A percentile compares a stretch with the other conserved stretches of the same genome.
These are phyloP conservation scores for Capromys pilorides DNA, from an alignment of 2,797 vertebrate species.

Conservation along the genomic window DNA sequence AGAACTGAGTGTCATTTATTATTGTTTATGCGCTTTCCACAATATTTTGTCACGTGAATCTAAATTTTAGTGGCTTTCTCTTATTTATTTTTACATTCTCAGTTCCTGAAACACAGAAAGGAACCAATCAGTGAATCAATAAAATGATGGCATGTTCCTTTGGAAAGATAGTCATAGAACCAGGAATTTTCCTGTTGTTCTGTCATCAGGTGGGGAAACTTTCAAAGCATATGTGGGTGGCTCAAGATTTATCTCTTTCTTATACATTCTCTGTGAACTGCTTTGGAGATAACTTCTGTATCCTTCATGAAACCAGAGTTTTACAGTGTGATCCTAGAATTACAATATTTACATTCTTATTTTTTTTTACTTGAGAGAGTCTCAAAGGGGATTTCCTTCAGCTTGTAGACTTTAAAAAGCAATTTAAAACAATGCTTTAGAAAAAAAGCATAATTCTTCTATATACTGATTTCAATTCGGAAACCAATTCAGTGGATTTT, in stretches of 20 bases:
- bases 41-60: neutral
- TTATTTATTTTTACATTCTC: neutral
- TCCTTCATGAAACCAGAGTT: neutral
- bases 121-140: neutral
- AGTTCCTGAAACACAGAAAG: neutral
- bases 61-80: neutral
- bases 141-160: neutral
- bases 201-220: neutral
- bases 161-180: neutral
- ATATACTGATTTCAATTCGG: neutral
- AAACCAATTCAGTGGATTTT: neutral
- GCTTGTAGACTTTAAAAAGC: neutral
- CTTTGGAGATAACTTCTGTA: neutral
- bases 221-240: neutral
- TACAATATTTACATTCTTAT: neutral
- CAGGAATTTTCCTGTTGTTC: neutral
- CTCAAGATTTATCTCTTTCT: neutral
- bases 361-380: slow-evolving; percentile 1
- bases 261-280: neutral
- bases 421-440: neutral
- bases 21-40: neutral
- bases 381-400: neutral
- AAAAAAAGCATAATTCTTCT: neutral
- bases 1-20: neutral
- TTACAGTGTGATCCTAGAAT: neutral